A percentile compares a stretch with the other conserved stretches of the same genome.
Conservation (phyloP, 2,113 vertebrate species). For the Neomonachus schauinslandi region DNA sequence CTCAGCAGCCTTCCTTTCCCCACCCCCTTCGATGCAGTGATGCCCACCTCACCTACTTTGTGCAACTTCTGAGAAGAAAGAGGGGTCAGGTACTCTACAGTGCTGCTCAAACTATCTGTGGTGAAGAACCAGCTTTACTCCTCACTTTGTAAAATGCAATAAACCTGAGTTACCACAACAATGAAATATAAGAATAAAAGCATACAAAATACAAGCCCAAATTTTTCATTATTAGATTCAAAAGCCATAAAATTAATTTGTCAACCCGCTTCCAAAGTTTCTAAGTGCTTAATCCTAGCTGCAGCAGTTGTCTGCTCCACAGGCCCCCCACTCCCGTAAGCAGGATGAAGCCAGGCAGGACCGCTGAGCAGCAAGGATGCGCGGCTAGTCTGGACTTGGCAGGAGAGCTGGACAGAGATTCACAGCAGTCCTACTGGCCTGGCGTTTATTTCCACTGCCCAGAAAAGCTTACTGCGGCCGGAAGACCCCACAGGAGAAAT, state of each 20-base stretch:
- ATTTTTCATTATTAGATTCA: neutral
- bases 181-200: neutral
- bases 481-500: neutral
- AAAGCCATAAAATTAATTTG: neutral
- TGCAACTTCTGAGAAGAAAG: neutral
- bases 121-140: neutral
- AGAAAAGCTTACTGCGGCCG: neutral
- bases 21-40: accelerated
- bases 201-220: neutral
- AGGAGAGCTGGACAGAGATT: accelerated
- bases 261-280: too few species aligned
- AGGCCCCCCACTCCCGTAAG: accelerated
- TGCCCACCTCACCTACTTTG: accelerated
- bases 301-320: accelerated
- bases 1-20: neutral
- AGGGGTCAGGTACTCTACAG: neutral
- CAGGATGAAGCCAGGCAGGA: accelerated
- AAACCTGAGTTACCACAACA: neutral
- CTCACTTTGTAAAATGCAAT: neutral
- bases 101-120: neutral
- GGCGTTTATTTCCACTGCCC: too few species aligned
- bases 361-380: too few species aligned
- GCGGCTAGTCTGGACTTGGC: accelerated
- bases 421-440: accelerated
- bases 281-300: neutral